Base-by-base conservation (phyloP, 1,140 invertebrate species). In the Apis laboriosa region DNA sequence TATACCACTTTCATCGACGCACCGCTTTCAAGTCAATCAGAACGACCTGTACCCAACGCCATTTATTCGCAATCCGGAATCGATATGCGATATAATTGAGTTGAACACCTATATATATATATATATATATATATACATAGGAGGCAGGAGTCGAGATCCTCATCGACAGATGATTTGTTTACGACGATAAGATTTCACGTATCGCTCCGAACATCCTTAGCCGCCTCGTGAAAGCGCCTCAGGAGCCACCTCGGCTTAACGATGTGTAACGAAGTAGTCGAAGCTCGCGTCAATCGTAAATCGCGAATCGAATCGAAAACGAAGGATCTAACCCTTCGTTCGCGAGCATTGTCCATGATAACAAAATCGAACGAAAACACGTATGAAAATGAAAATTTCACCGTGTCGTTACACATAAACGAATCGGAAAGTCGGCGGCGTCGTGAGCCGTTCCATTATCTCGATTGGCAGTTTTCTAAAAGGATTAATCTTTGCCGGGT, bases 141-240 rank as follows among this genome's bases (percentile, higher is more conserved):
- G 82, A 72, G 81, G 63, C 77, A 77, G 82, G 58, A 79, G 63
- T 0, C 67, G 63, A 67, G 77, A 74, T 75, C 63, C 72, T 74
- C 82, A 79, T 86, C 80, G 87, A 84, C 88, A 58, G 87, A 70
- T 88, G 88, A 89, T 86, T 88, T 86, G 88, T 89, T 88, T 89
- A 88, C 85, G 87, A 75, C 86, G 87, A 88, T 89, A 89, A 86
- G 88, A 83, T 88, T 88, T 77, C 81, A 67, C 76, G 51, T 76
- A 75, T 49, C 77, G 77, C 28, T 28, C 28, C 28, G 28, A 64
- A 43, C 24, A 34, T 56, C 53, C 55, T 60, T 64, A 67, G 60
- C 56, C 56, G 58, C 61, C 64, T 61, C 72, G 71, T 53, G 80
- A 80, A 56, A 83, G 82, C 83, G 67, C 63, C 61, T 73, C 61